Evolutionary conservation across 2,113 vertebrate species (phyloP), one percentile per base, ranked within the genome.

Genomic region (Steatornis caripensis): DNA sequence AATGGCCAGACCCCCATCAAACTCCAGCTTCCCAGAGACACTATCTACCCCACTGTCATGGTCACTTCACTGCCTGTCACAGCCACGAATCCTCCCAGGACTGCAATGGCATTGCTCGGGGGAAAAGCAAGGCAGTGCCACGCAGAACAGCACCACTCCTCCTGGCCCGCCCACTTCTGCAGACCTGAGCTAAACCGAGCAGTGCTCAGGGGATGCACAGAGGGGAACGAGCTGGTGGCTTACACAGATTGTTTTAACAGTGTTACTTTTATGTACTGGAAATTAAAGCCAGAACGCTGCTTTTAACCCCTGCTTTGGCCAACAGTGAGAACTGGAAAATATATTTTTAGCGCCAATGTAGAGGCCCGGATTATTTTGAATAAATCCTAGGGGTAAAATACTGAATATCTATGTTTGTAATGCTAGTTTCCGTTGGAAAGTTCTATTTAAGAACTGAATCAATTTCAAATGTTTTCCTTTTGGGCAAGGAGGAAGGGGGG

Each of bases 391-490:
- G 91, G 84, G 96, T 95, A 92, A 97, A 97, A 94, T 89, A 93
- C 81, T 95, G 91, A 96, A 87, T 97, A 97, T 97, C 95, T 95
- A 91, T 94, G 93, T 95, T 95, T 97, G 95, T 92, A 93, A 97
- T 69, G 70, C 81, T 95, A 95, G 96, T 95, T 97, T 97, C 97
- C 95, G 74, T 74, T 95, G 95, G 97, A 97, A 97, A 97, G 89
- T 97, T 96, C 94, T 96, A 95, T 97, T 97, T 96, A 95, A 93
- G 74, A 96, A 94, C 94, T 95, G 94, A 92, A 97, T 95, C 89
- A 92, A 95, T 96, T 95, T 95, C 62, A 89, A 95, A 94, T 96
- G 94, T 96, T 97, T 96, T 97, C 81, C 70, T 96, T 97, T 94
- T 29, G 71, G 91, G 77, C 53, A 94, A 81, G 41, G 27, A 92